phyloP scores from a whole-genome alignment of 2,888 invertebrate genomes.

The Oscheius sp. region DNA sequence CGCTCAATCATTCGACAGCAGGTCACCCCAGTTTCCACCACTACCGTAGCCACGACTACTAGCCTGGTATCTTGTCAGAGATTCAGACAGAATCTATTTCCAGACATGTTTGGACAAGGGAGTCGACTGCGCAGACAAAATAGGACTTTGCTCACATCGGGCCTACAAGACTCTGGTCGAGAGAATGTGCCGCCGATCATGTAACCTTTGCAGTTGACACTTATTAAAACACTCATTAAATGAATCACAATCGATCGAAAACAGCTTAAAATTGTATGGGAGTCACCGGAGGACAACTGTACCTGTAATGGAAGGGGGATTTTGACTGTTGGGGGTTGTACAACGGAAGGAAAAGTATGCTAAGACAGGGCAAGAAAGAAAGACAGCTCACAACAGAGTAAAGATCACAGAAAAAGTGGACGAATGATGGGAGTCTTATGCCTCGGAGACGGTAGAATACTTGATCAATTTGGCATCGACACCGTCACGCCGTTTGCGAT shows the following conservation, averaged over 20 bases:
- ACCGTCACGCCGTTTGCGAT: constrained; percentile 2
- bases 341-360: constrained; percentile 19
- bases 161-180: constrained; percentile 8
- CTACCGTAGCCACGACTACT: background rate
- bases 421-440: background rate
- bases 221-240: background rate
- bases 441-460: constrained; percentile 14
- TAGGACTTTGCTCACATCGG: constrained; percentile 21
- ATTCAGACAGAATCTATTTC: background rate
- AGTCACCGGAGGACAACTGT: constrained; percentile 10
- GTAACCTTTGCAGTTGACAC: constrained; percentile 20
- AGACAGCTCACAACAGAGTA: constrained; percentile 25
- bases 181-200: constrained; percentile 26
- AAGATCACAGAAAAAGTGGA: constrained; percentile 12
- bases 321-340: constrained; percentile 1
- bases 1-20: constrained; percentile 3
- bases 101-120: constrained; percentile 23
- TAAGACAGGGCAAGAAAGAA: constrained; percentile 15
- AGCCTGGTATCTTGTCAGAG: background rate
- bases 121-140: constrained; percentile 29
- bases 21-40: background rate
- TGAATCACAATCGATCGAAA: constrained; percentile 5
- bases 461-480: constrained; percentile 22
- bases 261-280: constrained; percentile 6
- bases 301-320: constrained; percentile 6